Percentiles rank a stretch among this genome's conserved stretches.
These are phyloP conservation scores for Ophonus ardosiacus DNA, from an alignment of 2,888 invertebrate species.

Conservation along the genomic window DNA sequence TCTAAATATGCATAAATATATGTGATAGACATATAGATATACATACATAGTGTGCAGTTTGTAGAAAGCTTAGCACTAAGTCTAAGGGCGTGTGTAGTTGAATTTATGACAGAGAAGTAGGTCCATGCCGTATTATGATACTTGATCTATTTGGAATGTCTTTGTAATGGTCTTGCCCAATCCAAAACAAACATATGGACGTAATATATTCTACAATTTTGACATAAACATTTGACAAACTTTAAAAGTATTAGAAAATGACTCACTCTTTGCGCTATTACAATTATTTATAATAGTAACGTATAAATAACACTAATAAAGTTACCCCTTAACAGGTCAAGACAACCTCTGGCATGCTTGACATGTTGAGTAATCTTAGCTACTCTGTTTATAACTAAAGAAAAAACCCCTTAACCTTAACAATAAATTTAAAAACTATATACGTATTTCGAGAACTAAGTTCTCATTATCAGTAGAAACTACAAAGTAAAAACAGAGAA, in stretches of 20 bases:
- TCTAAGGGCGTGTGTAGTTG: constrained; percentile 11
- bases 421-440: too few species aligned
- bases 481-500: too few species aligned
- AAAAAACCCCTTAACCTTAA: too few species aligned
- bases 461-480: too few species aligned
- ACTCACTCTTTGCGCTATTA: not conserved
- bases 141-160: constrained; percentile 19
- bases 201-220: not conserved
- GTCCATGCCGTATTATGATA: constrained; percentile 8
- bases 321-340: too few species aligned
- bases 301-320: too few species aligned
- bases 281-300: too few species aligned
- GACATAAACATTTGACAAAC: not conserved
- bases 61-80: constrained; percentile 4
- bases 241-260: not conserved
- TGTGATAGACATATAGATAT: not conserved
- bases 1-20: constrained; percentile 3
- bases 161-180: constrained; percentile 18
- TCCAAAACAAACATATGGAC: not conserved
- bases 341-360: too few species aligned
- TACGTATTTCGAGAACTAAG: too few species aligned
- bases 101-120: constrained; percentile 7
- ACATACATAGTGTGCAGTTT: not conserved
- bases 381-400: too few species aligned
- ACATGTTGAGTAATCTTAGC: too few species aligned